Evolutionary conservation across 2,888 invertebrate genomes (phyloP), one percentile per base, ranked within the genome.

Genomic region (Galeruca laticollis): DNA sequence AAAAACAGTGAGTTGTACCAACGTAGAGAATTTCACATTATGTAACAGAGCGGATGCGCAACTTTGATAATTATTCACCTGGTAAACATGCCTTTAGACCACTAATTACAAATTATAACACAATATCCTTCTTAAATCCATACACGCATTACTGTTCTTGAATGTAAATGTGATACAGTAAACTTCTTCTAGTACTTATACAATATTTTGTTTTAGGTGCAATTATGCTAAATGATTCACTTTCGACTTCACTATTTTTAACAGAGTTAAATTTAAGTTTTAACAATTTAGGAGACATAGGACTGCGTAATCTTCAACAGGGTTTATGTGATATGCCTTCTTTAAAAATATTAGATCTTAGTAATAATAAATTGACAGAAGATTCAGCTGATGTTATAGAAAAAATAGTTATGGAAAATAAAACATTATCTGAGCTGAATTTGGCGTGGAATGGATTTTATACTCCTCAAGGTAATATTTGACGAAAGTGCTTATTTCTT

Each of bases 381-480:
- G 80, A 77, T 26, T 84, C 86, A 9, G 84, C 84, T 0, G 75
- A 79, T 67, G 73, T 79, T 57, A 74, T 90, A 26, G 83, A 85
- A 52, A 66, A 78, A 43, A 81, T 87, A 77, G 73, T 88, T 35
- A 71, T 73, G 11, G 83, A 84, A 67, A 88, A 87, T 69, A 81
- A 81, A 31, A 79, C 79, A 1, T 75, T 90, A n/a, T 82, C 85
- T 72, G 78, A 83, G 37, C 75, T 90, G 13, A 85, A 89, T 80
- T 82, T 90, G 56, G 86, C 88, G 0, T 88, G 88, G 87, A 90
- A 89, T 79, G 84, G 84, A 51, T 84, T 90, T 31, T 84, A 83
- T 60, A 80, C 85, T 67, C 78, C 70, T 13, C 73, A 82, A 82
- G 82, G 86, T 85, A 35, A n/a, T 20, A 21, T 20, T 40, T 57